Percentiles rank a stretch among this genome's conserved stretches.
Evolutionary conservation across 2,797 vertebrate genomes (phyloP).

Genomic region (Atherinosoma microstoma): DNA sequence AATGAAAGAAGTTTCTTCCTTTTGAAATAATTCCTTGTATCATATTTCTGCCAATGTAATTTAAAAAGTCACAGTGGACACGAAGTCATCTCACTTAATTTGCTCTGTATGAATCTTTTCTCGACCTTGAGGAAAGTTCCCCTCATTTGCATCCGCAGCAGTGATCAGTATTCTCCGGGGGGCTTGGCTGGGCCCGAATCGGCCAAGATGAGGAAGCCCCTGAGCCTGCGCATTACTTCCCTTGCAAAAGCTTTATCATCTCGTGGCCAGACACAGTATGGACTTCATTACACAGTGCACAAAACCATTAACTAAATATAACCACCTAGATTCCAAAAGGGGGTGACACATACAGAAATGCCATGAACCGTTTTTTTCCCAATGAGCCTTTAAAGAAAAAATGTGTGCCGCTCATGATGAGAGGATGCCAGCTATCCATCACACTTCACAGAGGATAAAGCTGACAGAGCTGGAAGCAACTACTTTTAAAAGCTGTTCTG

Average conservation of each 20-base stretch:
- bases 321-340: constrained; percentile 49
- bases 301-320: constrained; percentile 66
- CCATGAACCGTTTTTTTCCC: constrained; percentile 20
- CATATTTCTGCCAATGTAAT: constrained; percentile 50
- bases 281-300: constrained; percentile 65
- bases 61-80: constrained; percentile 48
- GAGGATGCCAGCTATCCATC: constrained; percentile 43
- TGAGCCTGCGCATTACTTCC: constrained; percentile 59
- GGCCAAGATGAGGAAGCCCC: constrained; percentile 58
- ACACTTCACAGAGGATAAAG: constrained; percentile 44
- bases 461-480: background rate
- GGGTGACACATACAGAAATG: constrained; percentile 49
- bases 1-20: constrained; percentile 38
- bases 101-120: constrained; percentile 62
- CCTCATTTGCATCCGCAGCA: constrained; percentile 72
- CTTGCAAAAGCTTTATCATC: constrained; percentile 60
- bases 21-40: constrained; percentile 46
- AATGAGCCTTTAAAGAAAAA: constrained; percentile 6
- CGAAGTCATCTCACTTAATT: constrained; percentile 64
- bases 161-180: constrained; percentile 62
- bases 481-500: background rate
- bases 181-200: constrained; percentile 39
- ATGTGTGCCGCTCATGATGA: constrained; percentile 25
- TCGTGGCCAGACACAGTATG: constrained; percentile 46
- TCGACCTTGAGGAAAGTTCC: constrained; percentile 71